Percentiles rank a stretch among this genome's conserved stretches.
These are phyloP conservation scores for Burhinus oedicnemus DNA, from an alignment of 2,113 vertebrate species.

Conservation along the genomic window DNA sequence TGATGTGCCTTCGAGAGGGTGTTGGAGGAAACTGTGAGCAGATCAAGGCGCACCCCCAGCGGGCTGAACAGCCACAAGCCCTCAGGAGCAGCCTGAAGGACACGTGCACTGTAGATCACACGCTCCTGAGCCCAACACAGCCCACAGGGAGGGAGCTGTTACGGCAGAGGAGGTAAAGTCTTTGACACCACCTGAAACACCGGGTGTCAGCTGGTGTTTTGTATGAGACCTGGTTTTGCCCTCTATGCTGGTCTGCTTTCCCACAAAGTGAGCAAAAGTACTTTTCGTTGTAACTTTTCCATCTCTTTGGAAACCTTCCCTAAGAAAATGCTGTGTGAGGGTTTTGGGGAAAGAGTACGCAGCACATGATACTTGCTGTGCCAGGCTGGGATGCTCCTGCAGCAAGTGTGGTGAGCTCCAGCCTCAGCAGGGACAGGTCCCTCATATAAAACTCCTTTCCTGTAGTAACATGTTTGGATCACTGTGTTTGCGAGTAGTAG, in stretches of 20 bases:
- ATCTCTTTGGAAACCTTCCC: neutral
- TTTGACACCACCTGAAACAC: neutral
- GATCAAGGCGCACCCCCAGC: neutral
- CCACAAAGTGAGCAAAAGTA: neutral
- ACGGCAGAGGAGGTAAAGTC: neutral
- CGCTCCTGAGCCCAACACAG: neutral
- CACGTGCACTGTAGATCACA: neutral
- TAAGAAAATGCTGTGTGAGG: neutral
- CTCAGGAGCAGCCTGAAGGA: neutral
- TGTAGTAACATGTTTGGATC: neutral
- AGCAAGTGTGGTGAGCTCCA: neutral
- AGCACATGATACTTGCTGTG: neutral
- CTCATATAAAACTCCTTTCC: neutral
- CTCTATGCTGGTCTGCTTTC: neutral
- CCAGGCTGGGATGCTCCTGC: neutral
- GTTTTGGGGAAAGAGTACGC: neutral
- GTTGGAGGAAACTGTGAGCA: neutral
- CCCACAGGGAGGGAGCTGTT: neutral
- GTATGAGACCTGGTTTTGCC: neutral
- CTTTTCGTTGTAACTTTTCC: neutral
- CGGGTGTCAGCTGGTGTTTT: neutral
- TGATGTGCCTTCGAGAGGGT: neutral
- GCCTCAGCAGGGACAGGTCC: neutral
- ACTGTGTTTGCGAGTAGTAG: neutral
- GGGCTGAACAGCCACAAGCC: accelerated